phyloP scores from a whole-genome alignment of 2,888 invertebrate species.

The Cerastis rubricosa region DNA sequence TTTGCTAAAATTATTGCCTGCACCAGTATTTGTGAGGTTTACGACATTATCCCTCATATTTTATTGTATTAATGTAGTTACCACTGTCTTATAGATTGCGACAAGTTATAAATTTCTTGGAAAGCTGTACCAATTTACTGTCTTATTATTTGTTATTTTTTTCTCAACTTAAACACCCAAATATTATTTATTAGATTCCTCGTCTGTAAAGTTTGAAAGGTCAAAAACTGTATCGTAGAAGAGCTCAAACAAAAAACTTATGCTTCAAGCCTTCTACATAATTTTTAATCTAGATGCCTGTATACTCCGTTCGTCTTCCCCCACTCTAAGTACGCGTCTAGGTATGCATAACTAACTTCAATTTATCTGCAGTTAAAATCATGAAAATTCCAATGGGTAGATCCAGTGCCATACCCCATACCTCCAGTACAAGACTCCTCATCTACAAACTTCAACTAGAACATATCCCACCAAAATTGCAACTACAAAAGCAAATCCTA shows the following conservation, averaged over 20 bases:
- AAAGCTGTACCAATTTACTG: background rate
- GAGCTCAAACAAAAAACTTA: background rate
- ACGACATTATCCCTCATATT: conserved; percentile 18
- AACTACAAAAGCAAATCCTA: conserved; percentile 4
- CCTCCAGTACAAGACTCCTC: background rate
- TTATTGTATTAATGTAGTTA: conserved; percentile 11
- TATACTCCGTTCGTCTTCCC: background rate
- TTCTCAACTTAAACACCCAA: background rate
- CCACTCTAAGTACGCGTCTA: background rate
- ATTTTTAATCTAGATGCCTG: background rate
- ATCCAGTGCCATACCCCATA: background rate
- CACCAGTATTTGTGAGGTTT: conserved; percentile 46
- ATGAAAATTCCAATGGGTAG: background rate
- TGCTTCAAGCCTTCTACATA: background rate
- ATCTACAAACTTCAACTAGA: background rate
- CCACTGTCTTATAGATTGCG: background rate
- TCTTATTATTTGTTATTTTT: background rate
- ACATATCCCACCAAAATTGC: conserved; percentile 19
- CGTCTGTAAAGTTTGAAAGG: conserved; percentile 14
- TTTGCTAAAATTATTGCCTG: conserved; percentile 70
- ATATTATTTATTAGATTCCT: conserved; percentile 23
- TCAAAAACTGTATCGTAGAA: background rate
- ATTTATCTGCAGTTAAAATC: background rate
- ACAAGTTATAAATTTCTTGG: conserved; percentile 4
- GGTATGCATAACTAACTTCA: background rate